Base-by-base conservation (phyloP, 1,140 invertebrate genomes). In the Ectropis grisescens region DNA sequence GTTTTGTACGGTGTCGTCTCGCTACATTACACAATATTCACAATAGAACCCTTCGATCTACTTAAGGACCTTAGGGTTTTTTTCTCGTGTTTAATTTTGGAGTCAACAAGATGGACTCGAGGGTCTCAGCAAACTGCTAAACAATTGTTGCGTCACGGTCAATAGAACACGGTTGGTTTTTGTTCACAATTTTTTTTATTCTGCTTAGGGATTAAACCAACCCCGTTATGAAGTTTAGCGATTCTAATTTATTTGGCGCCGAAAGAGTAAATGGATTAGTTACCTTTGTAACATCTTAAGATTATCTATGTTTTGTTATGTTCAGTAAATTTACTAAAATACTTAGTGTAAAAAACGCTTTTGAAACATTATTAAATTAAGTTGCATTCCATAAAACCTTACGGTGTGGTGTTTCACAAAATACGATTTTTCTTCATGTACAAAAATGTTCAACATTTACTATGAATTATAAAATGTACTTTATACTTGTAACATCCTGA, bases 81-180 rank as follows among this genome's bases (percentile, higher is more conserved):
- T 80, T 75, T 66, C 37, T 39, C 49, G 43, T 71, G 64, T 70
- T 72, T 65, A 64, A 69, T 69, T 71, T 70, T 40, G 69, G 58
- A 76, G 71, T 75, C 72, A 80, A 75, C 70, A 69, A 78, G 68
- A 60, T 74, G 68, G 72, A 78, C 66, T 76, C 58, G 65, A 53
- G 62, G 59, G 58, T 55, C 53, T 74, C 66, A 55, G 58, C 59
- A 69, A 75, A 75, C 66, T 71, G 50, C 64, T 71, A 80, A 78
- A 78, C 70, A 80, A 75, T 80, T 58, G 66, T 75, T 75, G 68
- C 72, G 68, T 75, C 68, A 80, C 56, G 68, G 70, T 78, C 70
- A 80, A 78, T 74, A 76, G 59, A 69, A 30, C 55, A 65, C 53
- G 66, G 53, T 56, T 48, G 22, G 55, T 64, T 69, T 71, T 65